Base-by-base conservation (phyloP, 53 echinoderm and acorn worm species). In the Stichopus horrens region DNA sequence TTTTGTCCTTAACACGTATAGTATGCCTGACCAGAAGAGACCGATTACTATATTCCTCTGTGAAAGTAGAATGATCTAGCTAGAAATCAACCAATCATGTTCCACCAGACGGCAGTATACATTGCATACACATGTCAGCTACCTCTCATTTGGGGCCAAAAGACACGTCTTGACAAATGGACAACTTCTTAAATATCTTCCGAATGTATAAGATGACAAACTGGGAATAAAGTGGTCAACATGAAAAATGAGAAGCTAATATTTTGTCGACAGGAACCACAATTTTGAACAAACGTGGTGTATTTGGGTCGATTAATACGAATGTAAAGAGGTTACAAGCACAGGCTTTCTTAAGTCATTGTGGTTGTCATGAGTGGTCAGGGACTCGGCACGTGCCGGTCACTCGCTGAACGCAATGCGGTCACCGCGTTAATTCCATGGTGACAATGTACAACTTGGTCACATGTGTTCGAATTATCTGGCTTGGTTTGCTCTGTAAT, bases 281-380 rank as follows among this genome's bases (percentile, higher is more conserved):
- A 76, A 76, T 76, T 37, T 76, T 54, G 54, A 16, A 53, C 54
- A 76, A 76, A 76, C 37, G 54, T 76, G 77, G 77, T 7, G 77
- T 76, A 76, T 76, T 76, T 76, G 18, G 20, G n/a, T 71, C 23
- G 5, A 51, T 54, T 76, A 76, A 9, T 76, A 71, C 71, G 71
- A 71, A 71, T 20, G 18, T 71, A 71, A 71, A 71, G 71, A 71
- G 71, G 71, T 18, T 71, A 71, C 18, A 16, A 18, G n/a, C 16
- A 37, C 37, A n/a, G 71, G 71, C 71, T 7, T 71, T 18, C 14
- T 18, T 37, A 37, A 37, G 37, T 37, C 37, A 37, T 37, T n/a
- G n/a, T 18, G 14, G 14, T 81, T 81, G 81, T 68, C 85, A 85
- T 67, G 23, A 85, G 65, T 85, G 85, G 85, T 85, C 85, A 85